Base-by-base conservation (phyloP, 2,113 vertebrate genomes). In the Delphinus delphis region DNA sequence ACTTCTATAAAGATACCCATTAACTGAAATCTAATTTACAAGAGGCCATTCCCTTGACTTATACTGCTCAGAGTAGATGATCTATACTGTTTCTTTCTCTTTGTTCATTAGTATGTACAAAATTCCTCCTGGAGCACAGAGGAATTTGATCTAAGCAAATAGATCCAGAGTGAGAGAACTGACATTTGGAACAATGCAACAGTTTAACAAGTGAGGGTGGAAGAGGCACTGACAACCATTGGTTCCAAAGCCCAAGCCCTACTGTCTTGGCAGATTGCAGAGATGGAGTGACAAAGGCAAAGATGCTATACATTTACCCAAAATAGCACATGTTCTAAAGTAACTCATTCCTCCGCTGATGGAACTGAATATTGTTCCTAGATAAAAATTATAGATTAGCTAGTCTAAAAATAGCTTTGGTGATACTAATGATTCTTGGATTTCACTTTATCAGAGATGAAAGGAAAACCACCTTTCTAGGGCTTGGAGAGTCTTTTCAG, bases 331-430 rank as follows among this genome's bases (percentile, higher is more conserved):
- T 47, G 25, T 67, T 85, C 44, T 79, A 84, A 79, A 89, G 44
- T 79, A 77, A 71, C n/a, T 73, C 44, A 95, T 73, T 81, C 47
- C 10, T 76, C 28, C 9, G 3, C 25, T 95, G 74, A 87, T 68
- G 26, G n/a, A 88, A 94, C 38, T 79, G 36, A 70, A 76, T 87
- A 90, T 28, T 87, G 21, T 77, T 62, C 17, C 60, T 93, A 71
- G n/a, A 74, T 74, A 86, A 95, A 81, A 87, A 86, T 58, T 92
- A 87, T 23, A 88, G 76, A 82, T 65, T 58, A 63, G 41, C 47
- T 10, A 90, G 6, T 74, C 33, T 89, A 63, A 94, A 93, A 95
- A 71, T 53, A 15, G 36, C 5, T 90, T 81, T 80, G 60, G 14
- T 81, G 47, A 91, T 60, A 13, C 2, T 47, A 74, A 55, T 76